Percentiles rank a stretch among this genome's conserved stretches.
Conservation (phyloP, 2,888 invertebrate species). For the Thereva unica region DNA sequence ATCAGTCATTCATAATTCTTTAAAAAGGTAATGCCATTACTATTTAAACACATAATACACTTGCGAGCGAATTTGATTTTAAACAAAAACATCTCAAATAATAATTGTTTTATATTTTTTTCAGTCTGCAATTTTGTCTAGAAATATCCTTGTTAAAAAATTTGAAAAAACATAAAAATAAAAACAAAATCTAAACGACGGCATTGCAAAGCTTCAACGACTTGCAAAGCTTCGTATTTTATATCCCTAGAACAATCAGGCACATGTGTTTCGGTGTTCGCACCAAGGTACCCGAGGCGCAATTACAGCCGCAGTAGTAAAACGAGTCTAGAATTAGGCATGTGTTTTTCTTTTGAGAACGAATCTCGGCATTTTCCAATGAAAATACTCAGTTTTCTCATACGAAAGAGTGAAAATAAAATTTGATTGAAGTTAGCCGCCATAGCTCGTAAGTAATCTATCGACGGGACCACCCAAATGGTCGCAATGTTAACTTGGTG, state of each 20-base stretch:
- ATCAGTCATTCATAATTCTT: no score
- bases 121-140: no score
- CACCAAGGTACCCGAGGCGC: neutral
- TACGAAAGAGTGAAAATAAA: conserved; percentile 42
- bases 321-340: conserved; percentile 11
- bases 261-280: neutral
- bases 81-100: no score
- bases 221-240: no score
- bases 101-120: no score
- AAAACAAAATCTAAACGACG: no score
- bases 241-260: neutral
- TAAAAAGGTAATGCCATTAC: no score
- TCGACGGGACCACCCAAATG: conserved; percentile 41
- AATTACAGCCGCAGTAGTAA: conserved; percentile 7
- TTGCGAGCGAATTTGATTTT: no score
- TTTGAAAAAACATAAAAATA: no score
- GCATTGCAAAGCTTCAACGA: no score
- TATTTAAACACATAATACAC: no score
- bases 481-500: conserved; percentile 36
- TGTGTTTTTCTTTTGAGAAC: conserved; percentile 14
- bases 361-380: conserved; percentile 19
- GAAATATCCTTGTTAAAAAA: no score
- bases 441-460: conserved; percentile 33
- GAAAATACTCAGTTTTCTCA: conserved; percentile 38
- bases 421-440: conserved; percentile 41